A percentile compares a stretch with the other conserved stretches of the same genome.
phyloP scores from a whole-genome alignment of 1,140 invertebrate genomes.

The Vanessa atalanta region DNA sequence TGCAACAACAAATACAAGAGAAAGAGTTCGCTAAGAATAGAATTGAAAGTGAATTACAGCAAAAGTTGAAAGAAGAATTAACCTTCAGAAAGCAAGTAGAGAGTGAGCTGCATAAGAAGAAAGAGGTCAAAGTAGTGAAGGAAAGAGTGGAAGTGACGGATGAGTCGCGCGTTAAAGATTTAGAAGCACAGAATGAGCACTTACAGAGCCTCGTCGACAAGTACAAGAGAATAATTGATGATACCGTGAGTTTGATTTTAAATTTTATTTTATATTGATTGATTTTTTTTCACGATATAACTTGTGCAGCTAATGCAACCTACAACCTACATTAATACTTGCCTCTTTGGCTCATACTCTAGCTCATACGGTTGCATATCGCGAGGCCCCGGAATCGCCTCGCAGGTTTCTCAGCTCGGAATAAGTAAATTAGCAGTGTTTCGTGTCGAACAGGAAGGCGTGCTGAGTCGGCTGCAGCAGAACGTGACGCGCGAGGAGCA shows the following conservation, averaged over 20 bases:
- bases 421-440: neutral
- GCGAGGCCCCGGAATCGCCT: too few species aligned
- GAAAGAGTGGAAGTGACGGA: slow-evolving; percentile 6
- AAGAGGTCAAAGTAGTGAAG: neutral
- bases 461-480: slow-evolving; percentile 85
- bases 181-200: slow-evolving; percentile 82
- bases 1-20: slow-evolving; percentile 40
- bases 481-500: slow-evolving; percentile 86
- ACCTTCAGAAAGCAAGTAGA: slow-evolving; percentile 32
- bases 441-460: slow-evolving; percentile 81
- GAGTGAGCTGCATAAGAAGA: slow-evolving; percentile 18
- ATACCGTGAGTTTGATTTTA: slow-evolving; percentile 83
- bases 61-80: slow-evolving; percentile 29
- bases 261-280: too few species aligned
- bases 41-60: slow-evolving; percentile 33
- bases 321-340: too few species aligned
- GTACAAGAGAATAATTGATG: slow-evolving; percentile 87
- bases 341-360: too few species aligned
- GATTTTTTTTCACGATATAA: too few species aligned
- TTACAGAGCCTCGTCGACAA: slow-evolving; percentile 85
- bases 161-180: slow-evolving; percentile 56
- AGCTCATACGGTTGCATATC: too few species aligned
- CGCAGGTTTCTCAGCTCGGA: neutral
- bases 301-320: too few species aligned
- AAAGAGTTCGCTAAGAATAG: slow-evolving; percentile 37